These are phyloP conservation scores for Dolichomitus sp. DNA, from an alignment of 2,888 invertebrate species.

Conservation along the genomic window DNA sequence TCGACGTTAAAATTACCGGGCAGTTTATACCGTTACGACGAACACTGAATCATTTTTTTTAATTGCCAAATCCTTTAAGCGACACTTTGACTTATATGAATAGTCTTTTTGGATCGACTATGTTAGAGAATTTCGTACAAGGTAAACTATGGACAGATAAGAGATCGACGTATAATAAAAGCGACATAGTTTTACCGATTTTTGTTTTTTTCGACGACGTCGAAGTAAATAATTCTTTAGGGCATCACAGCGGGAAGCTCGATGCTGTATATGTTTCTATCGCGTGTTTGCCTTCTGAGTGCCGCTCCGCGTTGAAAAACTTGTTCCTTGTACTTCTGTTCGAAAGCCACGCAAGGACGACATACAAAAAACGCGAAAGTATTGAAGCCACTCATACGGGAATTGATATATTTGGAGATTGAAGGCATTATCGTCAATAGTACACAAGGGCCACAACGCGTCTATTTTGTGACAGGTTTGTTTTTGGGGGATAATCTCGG, in stretches of 20 bases:
- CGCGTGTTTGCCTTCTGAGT: conserved; percentile 67
- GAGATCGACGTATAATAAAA: no score
- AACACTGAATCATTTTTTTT: not conserved
- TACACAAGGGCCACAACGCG: conserved; percentile 21
- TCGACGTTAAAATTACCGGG: not conserved
- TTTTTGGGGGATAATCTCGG: conserved; percentile 73
- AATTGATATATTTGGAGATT: conserved; percentile 67
- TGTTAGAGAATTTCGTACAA: conserved; percentile 43
- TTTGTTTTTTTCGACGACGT: conserved; percentile 72
- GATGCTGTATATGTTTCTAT: conserved; percentile 71
- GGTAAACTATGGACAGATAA: conserved; percentile 23
- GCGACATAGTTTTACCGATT: conserved; percentile 61
- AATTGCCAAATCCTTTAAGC: conserved; percentile 23
- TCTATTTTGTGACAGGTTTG: conserved; percentile 44
- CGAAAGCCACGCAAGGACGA: conserved; percentile 65
- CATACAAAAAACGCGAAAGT: conserved; percentile 66
- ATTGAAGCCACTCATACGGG: conserved; percentile 69
- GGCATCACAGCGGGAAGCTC: conserved; percentile 72
- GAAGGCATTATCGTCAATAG: conserved; percentile 63
- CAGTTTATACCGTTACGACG: not conserved
- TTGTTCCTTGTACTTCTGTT: conserved; percentile 72
- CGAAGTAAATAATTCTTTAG: conserved; percentile 70
- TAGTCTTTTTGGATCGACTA: not conserved
- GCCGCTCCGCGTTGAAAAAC: conserved; percentile 68
- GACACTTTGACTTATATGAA: conserved; percentile 42